Evolutionary conservation across 1,140 invertebrate species (phyloP).

Genomic region (Cydia splendana): DNA sequence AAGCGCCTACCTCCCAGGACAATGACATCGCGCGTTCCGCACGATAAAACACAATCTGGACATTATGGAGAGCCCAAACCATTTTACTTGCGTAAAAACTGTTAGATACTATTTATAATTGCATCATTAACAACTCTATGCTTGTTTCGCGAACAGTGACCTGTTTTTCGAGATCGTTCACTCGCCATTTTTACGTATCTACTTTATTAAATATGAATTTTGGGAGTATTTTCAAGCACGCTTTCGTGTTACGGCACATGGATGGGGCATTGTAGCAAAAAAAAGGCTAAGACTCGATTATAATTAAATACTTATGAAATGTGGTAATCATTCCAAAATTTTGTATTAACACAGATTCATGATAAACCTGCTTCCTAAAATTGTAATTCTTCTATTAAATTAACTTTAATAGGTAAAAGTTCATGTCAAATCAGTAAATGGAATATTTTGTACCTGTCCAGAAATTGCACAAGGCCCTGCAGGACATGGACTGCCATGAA

Average conservation of each 20-base stretch:
- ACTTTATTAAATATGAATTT: slow-evolving; percentile 21
- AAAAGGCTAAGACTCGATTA: not conserved
- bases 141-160: slow-evolving; percentile 48
- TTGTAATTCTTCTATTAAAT: too few species aligned
- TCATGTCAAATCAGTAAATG: too few species aligned
- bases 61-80: slow-evolving; percentile 56
- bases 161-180: slow-evolving; percentile 39
- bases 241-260: slow-evolving; percentile 28
- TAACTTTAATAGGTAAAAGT: too few species aligned
- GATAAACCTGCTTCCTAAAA: too few species aligned
- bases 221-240: not conserved
- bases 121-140: slow-evolving; percentile 49
- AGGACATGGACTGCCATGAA: too few species aligned
- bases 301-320: too few species aligned
- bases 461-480: too few species aligned
- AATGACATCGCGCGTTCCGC: slow-evolving; percentile 75
- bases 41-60: slow-evolving; percentile 70
- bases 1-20: slow-evolving; percentile 61
- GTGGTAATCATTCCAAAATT: too few species aligned
- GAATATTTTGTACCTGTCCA: too few species aligned
- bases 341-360: too few species aligned
- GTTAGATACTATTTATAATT: slow-evolving; percentile 53
- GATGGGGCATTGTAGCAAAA: not conserved
- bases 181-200: slow-evolving; percentile 34
- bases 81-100: slow-evolving; percentile 51